Evolutionary conservation across 2,113 vertebrate genomes (phyloP).

Genomic region (Dasyornis broadbenti): DNA sequence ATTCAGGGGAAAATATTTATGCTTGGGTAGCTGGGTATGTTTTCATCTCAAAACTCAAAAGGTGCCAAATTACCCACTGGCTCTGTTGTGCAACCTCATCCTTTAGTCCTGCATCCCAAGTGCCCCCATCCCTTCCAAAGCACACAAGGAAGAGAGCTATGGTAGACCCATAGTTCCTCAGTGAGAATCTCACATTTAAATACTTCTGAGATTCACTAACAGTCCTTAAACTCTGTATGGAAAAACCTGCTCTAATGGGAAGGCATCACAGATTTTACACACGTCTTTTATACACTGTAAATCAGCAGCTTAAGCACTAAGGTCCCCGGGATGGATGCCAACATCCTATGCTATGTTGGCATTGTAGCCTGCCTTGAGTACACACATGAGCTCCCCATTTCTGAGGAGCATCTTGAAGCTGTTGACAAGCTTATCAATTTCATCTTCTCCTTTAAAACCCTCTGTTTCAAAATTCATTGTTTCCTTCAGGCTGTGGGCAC

Average conservation of each 20-base stretch:
- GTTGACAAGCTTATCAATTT: not conserved
- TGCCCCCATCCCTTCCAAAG: not conserved
- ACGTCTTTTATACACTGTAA: not conserved
- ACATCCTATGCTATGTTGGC: accelerated
- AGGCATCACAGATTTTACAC: not conserved
- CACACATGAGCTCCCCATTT: not conserved
- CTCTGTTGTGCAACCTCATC: not conserved
- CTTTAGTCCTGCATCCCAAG: not conserved
- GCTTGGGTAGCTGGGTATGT: not conserved
- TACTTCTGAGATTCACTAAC: not conserved
- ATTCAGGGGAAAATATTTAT: not conserved
- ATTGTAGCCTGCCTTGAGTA: not conserved
- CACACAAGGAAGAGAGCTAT: not conserved
- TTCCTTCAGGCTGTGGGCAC: not conserved
- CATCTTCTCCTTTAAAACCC: not conserved
- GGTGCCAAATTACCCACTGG: not conserved
- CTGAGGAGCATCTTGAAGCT: not conserved
- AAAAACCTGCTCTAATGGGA: not conserved
- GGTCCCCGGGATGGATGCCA: not conserved
- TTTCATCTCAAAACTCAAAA: not conserved
- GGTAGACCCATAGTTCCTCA: not conserved
- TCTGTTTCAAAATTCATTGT: not conserved
- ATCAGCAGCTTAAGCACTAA: not conserved
- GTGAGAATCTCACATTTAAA: not conserved
- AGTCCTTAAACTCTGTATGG: not conserved